Base-by-base conservation (phyloP, 92 coral and sea anemone species). In the Diadumene lineata region DNA sequence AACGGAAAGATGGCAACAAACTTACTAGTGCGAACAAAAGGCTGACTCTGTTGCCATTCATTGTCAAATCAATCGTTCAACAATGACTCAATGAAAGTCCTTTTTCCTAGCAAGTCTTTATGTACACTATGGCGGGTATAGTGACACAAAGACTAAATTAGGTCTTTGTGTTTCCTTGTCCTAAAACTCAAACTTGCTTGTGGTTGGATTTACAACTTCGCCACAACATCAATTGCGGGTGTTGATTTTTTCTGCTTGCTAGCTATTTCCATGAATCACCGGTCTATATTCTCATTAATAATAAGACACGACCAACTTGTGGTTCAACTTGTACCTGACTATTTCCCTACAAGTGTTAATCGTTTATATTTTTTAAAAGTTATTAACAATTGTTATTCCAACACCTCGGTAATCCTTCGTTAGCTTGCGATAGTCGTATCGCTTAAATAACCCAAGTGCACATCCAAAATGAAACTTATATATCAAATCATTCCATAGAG, bases 1-100 rank as follows among this genome's bases (percentile, higher is more conserved):
- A 90, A 67, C 72, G 63, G 67, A 75, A n/a, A n/a, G n/a, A 31
- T 58, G 69, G 70, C 69, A 81, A 71, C 72, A 74, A 77, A 72
- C 60, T 62, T 65, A 77, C 75, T 50, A 73, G 34, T 24, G 43
- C 51, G 65, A 78, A 78, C 82, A 78, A 78, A 53, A 66, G 73
- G 27, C 48, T 58, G 82, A 67, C 68, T 67, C 56, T 68, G 82
- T 78, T 69, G 82, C 82, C 74, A 68, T 73, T 78, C 75, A 67
- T 78, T 78, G 82, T 78, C 66, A 68, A 57, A 27, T 43, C 51
- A 78, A 78, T 78, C 72, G 72, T 50, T 1, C 64, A 50, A 67
- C 82, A 78, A 78, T 78, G 82, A 57, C 62, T 68, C 61, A 55
- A 56, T 78, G 82, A 78, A 76, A 64, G 60, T 51, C 62, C 70